phyloP scores from a whole-genome alignment of 1,140 invertebrate genomes.

The Zaprionus nigranus region DNA sequence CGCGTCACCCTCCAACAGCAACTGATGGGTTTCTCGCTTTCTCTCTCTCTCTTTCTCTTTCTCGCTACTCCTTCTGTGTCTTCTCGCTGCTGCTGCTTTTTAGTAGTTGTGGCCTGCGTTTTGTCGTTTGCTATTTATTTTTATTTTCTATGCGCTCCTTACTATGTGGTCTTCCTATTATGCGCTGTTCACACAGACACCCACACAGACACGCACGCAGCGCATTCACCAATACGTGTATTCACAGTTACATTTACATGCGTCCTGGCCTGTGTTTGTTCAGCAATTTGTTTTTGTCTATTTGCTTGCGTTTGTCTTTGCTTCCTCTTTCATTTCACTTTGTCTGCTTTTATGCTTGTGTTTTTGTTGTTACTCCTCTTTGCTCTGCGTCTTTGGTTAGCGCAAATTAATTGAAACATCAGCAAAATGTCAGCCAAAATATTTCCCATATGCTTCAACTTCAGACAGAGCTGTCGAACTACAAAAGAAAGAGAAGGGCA shows the following conservation, averaged over 20 bases:
- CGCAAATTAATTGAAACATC: conserved; percentile 74
- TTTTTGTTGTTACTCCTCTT: conserved; percentile 8
- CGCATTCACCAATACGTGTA: conserved; percentile 30
- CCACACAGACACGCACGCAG: conserved; percentile 26
- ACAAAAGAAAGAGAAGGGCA: background rate
- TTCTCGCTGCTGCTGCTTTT: conserved; percentile 1
- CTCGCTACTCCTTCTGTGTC: background rate
- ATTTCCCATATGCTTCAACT: conserved; percentile 15
- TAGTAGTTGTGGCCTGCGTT: conserved; percentile 47
- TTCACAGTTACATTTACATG: conserved; percentile 65
- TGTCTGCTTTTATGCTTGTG: conserved; percentile 20
- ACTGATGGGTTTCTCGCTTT: conserved; percentile 1
- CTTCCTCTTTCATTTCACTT: conserved; percentile 39
- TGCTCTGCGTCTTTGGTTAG: conserved; percentile 22
- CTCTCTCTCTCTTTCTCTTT: background rate
- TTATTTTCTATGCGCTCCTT: conserved; percentile 74
- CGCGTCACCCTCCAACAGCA: conserved; percentile 57
- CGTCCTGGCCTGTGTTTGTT: conserved; percentile 45
- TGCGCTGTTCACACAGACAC: conserved; percentile 43
- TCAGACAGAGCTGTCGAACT: background rate
- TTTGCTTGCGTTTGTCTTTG: conserved; percentile 47
- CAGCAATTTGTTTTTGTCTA: conserved; percentile 61
- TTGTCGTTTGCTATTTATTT: conserved; percentile 73
- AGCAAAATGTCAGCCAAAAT: conserved; percentile 42
- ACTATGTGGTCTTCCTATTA: conserved; percentile 77